Percentiles rank a stretch among this genome's conserved stretches.
These are phyloP conservation scores for Pteronura brasiliensis DNA, from an alignment of 2,113 vertebrate genomes.

Conservation along the genomic window DNA sequence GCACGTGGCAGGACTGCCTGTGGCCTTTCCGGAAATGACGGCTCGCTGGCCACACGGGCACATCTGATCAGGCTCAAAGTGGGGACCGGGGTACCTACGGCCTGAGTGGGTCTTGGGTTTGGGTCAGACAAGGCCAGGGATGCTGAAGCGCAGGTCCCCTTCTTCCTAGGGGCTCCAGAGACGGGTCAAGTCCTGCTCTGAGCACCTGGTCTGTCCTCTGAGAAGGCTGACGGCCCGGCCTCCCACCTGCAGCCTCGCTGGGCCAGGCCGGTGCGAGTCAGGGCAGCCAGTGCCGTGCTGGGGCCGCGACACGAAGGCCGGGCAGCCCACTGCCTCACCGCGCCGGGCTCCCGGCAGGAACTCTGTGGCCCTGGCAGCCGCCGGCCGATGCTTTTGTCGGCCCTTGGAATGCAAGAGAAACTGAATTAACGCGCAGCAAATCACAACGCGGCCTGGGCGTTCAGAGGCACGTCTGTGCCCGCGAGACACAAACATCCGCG, in stretches of 20 bases:
- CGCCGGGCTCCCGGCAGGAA: not conserved
- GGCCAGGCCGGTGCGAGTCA: conserved; percentile 43
- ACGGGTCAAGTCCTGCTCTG: not conserved
- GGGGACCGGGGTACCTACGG: conserved; percentile 30
- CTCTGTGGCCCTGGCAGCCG: not conserved
- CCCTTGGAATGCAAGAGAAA: not conserved
- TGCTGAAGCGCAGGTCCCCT: not conserved
- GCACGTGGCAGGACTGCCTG: not conserved
- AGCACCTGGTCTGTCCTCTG: conserved; percentile 20
- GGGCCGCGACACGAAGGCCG: not conserved
- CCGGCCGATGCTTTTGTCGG: conserved; percentile 24
- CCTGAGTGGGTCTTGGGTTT: conserved; percentile 61
- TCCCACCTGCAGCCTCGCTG: conserved; percentile 64
- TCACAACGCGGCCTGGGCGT: not conserved
- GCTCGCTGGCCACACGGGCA: conserved; percentile 62
- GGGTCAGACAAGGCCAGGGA: conserved; percentile 48
- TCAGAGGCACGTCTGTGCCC: not conserved
- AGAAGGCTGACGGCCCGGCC: conserved; percentile 60
- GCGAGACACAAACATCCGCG: not conserved
- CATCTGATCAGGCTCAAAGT: conserved; percentile 70
- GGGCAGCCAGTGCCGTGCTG: not conserved
- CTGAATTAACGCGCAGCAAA: not conserved
- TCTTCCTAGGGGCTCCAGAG: conserved; percentile 16
- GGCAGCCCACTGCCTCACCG: not conserved
- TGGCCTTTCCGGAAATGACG: conserved; percentile 65